Evolutionary conservation across 2,797 vertebrate genomes (phyloP).

Genomic region (Myripristis jacobus): DNA sequence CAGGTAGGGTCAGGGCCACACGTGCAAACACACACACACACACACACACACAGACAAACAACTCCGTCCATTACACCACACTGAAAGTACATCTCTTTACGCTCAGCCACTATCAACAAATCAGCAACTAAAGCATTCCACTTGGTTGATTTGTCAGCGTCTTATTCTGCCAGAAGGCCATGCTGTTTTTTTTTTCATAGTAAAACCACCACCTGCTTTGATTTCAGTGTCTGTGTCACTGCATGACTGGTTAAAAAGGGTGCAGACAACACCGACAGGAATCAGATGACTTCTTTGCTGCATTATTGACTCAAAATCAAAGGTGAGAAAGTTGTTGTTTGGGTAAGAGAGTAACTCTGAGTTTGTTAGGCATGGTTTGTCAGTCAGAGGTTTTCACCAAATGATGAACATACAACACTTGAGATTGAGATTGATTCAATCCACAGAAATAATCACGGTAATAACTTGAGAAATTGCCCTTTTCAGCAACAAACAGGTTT

Average conservation of each 20-base stretch:
- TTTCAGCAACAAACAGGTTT: too few species aligned
- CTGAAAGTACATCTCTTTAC: slow-evolving; percentile 41
- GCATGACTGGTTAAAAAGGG: not conserved
- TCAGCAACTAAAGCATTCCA: slow-evolving; percentile 44
- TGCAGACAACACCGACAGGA: not conserved
- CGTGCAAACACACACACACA: slow-evolving; percentile 7
- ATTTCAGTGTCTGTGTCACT: not conserved
- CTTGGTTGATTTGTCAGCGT: slow-evolving; percentile 28
- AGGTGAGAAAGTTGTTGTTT: not conserved
- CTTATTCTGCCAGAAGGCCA: slow-evolving; percentile 1
- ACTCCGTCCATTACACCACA: slow-evolving; percentile 35
- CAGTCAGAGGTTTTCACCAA: slow-evolving; percentile 8
- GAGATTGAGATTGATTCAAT: too few species aligned
- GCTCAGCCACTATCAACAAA: slow-evolving; percentile 55
- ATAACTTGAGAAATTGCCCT: too few species aligned
- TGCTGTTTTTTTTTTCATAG: not conserved
- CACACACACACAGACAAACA: slow-evolving; percentile 39
- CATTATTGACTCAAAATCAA: not conserved
- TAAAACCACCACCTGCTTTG: slow-evolving; percentile 22
- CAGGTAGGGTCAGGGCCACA: slow-evolving; percentile 39
- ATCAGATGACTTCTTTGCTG: not conserved
- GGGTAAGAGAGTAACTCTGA: not conserved
- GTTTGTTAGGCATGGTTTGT: slow-evolving; percentile 25
- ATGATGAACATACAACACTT: not conserved
- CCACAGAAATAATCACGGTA: too few species aligned